phyloP scores from a whole-genome alignment of 1,140 invertebrate species.

The Drosophila chauvacae region DNA sequence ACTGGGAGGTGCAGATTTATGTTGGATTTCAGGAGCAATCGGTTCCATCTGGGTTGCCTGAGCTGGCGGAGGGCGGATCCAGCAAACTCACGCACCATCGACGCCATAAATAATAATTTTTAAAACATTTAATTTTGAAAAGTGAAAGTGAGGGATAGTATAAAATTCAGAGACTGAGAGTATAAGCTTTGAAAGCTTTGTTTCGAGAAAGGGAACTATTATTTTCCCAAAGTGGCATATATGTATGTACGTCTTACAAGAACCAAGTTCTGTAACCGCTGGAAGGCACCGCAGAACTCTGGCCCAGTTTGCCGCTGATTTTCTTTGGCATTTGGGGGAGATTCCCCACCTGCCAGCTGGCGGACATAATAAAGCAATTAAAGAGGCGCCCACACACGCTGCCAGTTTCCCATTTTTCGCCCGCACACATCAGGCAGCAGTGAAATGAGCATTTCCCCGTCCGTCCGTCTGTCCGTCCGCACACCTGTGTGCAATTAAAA shows the following conservation, averaged over 20 bases:
- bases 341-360: constrained; percentile 16
- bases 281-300: constrained; percentile 3
- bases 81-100: neutral
- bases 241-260: neutral
- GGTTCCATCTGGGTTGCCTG: constrained; percentile 12
- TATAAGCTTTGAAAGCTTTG: neutral
- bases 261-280: neutral
- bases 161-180: neutral
- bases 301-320: constrained; percentile 14
- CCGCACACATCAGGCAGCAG: constrained; percentile 20
- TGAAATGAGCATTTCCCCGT: constrained; percentile 45
- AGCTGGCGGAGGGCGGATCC: neutral
- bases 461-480: neutral
- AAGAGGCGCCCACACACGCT: constrained; percentile 19
- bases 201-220: neutral
- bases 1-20: neutral
- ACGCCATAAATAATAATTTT: constrained; percentile 3
- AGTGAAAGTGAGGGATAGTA: neutral
- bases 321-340: neutral
- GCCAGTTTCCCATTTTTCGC: constrained; percentile 18
- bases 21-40: neutral
- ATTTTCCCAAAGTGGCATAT: neutral
- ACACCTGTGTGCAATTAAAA: constrained; percentile 60
- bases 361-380: constrained; percentile 64
- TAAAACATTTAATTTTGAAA: constrained; percentile 18